Evolutionary conservation across 2,113 vertebrate species (phyloP).

Genomic region (Eptesicus fuscus): DNA sequence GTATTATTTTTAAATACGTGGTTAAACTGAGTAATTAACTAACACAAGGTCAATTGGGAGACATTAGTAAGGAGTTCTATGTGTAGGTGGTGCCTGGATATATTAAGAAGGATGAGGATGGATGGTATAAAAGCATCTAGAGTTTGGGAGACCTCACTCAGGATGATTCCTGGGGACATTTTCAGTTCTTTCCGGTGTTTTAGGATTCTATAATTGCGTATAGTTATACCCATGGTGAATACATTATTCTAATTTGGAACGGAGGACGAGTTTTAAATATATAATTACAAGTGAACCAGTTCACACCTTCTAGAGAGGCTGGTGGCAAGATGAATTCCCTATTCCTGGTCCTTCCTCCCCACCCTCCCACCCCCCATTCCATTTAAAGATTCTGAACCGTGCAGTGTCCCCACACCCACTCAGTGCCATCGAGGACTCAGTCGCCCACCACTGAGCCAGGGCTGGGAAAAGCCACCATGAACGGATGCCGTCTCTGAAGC

Average conservation of each 20-base stretch:
- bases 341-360: not conserved
- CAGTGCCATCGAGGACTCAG: not conserved
- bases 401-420: not conserved
- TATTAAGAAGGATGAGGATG: not conserved
- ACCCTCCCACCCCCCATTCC: too few relatives aligned
- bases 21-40: not conserved
- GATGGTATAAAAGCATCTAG: not conserved
- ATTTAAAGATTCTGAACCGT: not conserved
- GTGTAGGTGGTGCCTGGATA: not conserved
- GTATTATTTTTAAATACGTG: not conserved
- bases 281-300: not conserved
- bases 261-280: not conserved
- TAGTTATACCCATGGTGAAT: not conserved
- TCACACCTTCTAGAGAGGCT: not conserved
- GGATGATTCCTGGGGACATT: not conserved
- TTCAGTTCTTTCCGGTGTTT: not conserved
- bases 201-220: not conserved
- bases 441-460: not conserved
- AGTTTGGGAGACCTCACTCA: not conserved
- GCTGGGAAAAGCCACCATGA: not conserved
- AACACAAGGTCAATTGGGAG: not conserved
- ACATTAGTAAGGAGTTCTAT: not conserved
- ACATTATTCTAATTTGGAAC: not conserved
- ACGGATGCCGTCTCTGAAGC: not conserved
- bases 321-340: not conserved